Evolutionary conservation across 1,140 invertebrate genomes (phyloP).

Genomic region (Telenomus remus): DNA sequence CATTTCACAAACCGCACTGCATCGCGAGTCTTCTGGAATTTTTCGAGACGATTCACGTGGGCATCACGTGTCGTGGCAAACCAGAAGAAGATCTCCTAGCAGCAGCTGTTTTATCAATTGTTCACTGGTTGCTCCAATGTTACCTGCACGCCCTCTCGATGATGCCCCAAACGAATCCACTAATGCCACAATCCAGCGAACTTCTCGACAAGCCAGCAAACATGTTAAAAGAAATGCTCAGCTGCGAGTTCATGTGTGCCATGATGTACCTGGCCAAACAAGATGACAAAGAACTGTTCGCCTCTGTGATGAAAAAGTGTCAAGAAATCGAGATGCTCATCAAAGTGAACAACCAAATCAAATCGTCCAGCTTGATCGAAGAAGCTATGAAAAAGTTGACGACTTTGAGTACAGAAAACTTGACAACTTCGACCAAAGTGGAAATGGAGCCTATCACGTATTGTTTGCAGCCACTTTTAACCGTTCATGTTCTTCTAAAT

Average conservation of each 20-base stretch:
- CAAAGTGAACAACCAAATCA: conserved; percentile 76
- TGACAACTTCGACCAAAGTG: conserved; percentile 75
- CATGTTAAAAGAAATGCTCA: conserved; percentile 82
- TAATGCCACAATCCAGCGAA: conserved; percentile 76
- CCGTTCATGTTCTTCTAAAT: conserved; percentile 84
- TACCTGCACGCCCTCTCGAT: conserved; percentile 79
- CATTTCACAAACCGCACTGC: conserved; percentile 92
- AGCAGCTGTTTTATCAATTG: conserved; percentile 83
- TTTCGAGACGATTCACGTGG: conserved; percentile 85
- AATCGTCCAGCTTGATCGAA: conserved; percentile 77
- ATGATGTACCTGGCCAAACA: conserved; percentile 89
- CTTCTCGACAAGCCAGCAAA: conserved; percentile 82
- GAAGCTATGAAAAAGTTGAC: conserved; percentile 79
- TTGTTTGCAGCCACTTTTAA: conserved; percentile 84
- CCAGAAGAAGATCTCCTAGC: conserved; percentile 87
- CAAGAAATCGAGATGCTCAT: conserved; percentile 81
- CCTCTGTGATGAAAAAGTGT: conserved; percentile 83
- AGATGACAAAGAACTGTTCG: conserved; percentile 81
- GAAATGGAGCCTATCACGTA: conserved; percentile 82
- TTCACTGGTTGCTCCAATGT: conserved; percentile 89
- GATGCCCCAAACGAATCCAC: conserved; percentile 73
- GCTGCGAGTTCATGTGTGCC: conserved; percentile 85
- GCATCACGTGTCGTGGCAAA: conserved; percentile 83
- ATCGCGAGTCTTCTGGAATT: conserved; percentile 90
- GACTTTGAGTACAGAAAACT: conserved; percentile 79